Evolutionary conservation across 1,140 invertebrate genomes (phyloP).

Genomic region (Cardiocondyla obscurior): DNA sequence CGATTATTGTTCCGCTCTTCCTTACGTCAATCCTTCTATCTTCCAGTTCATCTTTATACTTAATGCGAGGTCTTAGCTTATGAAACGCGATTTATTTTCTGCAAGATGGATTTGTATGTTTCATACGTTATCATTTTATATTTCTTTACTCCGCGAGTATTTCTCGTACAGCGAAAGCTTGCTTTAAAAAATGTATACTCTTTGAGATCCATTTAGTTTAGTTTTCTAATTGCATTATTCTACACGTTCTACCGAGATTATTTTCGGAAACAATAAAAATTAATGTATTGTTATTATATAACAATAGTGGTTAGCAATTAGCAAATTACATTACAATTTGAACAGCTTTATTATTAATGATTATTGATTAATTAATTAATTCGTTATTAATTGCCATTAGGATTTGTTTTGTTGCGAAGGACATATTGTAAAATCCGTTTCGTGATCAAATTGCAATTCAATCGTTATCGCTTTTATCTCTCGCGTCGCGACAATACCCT

Average conservation of each 20-base stretch:
- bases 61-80: background rate
- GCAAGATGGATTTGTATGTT: background rate
- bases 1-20: background rate
- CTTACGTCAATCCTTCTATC: background rate
- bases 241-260: background rate
- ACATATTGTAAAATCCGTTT: background rate
- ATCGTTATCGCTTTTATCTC: background rate
- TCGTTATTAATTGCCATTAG: background rate
- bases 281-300: background rate
- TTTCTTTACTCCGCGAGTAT: background rate
- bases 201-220: background rate
- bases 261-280: background rate
- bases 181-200: background rate
- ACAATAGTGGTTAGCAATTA: background rate
- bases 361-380: constrained; percentile 12
- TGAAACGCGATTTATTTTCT: background rate
- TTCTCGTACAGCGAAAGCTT: background rate
- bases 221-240: background rate
- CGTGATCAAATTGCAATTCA: background rate
- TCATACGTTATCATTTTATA: background rate
- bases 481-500: background rate
- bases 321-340: background rate
- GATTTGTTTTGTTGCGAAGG: background rate
- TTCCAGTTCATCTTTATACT: background rate
- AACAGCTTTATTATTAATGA: background rate